Conservation (phyloP, 2,113 vertebrate genomes). For the Sylvia atricapilla region DNA sequence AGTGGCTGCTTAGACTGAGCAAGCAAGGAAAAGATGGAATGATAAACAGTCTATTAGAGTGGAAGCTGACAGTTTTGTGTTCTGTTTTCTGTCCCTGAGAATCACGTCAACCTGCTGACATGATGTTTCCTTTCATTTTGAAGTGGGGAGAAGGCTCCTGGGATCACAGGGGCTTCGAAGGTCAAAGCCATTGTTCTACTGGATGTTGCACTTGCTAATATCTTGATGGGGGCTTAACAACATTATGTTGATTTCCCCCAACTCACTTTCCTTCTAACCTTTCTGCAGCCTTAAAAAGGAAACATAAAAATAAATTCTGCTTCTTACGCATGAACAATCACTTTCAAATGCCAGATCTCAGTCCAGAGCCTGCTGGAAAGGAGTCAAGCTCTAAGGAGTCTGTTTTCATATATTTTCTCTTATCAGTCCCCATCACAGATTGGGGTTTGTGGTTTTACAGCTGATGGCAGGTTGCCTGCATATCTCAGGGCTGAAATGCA, state of each 20-base stretch:
- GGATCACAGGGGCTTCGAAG: background rate
- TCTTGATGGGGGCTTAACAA: background rate
- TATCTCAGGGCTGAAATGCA: constrained; percentile 62
- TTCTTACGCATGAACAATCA: constrained; percentile 40
- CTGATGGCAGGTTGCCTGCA: constrained; percentile 65
- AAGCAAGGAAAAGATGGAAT: background rate
- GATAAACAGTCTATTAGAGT: background rate
- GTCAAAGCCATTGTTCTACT: constrained; percentile 44
- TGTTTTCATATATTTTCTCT: constrained; percentile 62
- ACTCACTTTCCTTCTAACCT: background rate
- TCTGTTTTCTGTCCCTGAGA: constrained; percentile 27
- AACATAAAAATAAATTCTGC: background rate
- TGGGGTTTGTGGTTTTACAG: constrained; percentile 64
- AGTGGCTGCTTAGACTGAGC: background rate
- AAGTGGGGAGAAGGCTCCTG: background rate
- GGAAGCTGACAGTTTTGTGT: background rate
- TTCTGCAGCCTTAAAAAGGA: constrained; percentile 33
- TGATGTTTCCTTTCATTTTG: constrained; percentile 23
- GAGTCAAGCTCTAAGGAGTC: constrained; percentile 53
- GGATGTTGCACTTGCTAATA: background rate
- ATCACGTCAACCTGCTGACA: background rate
- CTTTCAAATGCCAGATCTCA: constrained; percentile 54
- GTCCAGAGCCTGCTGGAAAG: constrained; percentile 49
- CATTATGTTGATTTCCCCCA: background rate
- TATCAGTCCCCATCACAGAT: constrained; percentile 60